Base-by-base conservation (phyloP, 2,797 vertebrate genomes). In the Falco biarmicus region DNA sequence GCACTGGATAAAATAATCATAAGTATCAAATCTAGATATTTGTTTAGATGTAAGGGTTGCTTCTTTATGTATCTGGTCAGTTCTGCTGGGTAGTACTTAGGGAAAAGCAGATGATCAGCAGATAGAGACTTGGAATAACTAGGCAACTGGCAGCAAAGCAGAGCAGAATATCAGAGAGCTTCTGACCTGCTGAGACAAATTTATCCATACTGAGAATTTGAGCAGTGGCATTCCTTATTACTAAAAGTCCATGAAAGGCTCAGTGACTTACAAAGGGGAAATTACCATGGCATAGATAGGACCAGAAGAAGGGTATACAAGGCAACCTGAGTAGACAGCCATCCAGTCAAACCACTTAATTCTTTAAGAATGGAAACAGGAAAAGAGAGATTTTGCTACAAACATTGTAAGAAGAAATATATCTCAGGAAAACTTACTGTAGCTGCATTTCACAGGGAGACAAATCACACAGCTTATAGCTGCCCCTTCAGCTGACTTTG, bases 161-260 rank as follows among this genome's bases (percentile, higher is more conserved):
- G 32, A 93, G 57, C n/a, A 93, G 93, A 95, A 91, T 87, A 85
- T 87, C 95, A 97, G 74, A 65, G 69, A 92, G 56, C n/a, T 85
- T 91, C 90, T 95, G 84, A 96, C 68, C 74, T 95, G 53, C 84
- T 91, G 87, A 91, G 77, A 91, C 51, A 95, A 93, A 96, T 88
- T 48, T 48, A 81, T 65, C 31, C 24, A 41, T 45, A 70, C 4
- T 2, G 5, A 89, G 56, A 37, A 75, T 69, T 7, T 75, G 32
- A 85, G 34, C 28, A 69, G 6, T 71, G 61, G 19, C 11, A 84
- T 77, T 79, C 85, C 39, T 68, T 89, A 69, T 53, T 89, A 91
- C 18, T 37, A 75, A 57, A 70, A 79, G 29, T 4, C 26, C 13
- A 37, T 48, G 25, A 75, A 86, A 87, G 3, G 4, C 32, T 76